phyloP scores from a whole-genome alignment of 2,113 vertebrate genomes.

The Gila orcuttii region DNA sequence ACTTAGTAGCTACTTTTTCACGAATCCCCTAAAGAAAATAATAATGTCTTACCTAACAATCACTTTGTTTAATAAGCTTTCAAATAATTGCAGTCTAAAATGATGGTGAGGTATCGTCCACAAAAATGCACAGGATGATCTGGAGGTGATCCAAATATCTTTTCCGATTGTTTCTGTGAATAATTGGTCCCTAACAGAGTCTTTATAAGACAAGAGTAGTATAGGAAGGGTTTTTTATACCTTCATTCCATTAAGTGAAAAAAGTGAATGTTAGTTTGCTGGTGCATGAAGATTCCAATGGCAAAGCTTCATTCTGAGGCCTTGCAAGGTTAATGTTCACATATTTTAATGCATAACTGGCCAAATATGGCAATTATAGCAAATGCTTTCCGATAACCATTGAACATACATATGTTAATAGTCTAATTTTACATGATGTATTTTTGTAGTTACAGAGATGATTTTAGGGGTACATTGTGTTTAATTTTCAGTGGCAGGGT shows the following conservation, averaged over 20 bases:
- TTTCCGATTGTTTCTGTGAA: background rate
- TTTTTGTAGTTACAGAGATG: background rate
- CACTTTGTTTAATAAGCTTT: constrained; percentile 32
- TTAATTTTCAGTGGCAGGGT: background rate
- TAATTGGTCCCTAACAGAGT: constrained; percentile 13
- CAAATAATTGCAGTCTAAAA: background rate
- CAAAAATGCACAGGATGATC: background rate
- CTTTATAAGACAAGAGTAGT: background rate
- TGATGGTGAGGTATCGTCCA: background rate
- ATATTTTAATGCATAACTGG: background rate
- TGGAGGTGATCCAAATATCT: background rate
- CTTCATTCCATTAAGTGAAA: background rate
- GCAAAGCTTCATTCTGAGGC: background rate
- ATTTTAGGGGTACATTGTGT: background rate
- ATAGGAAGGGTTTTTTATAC: background rate
- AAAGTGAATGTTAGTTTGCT: background rate
- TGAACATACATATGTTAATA: background rate
- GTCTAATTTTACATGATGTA: background rate
- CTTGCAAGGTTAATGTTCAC: background rate
- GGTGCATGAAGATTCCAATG: background rate
- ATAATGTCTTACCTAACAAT: constrained; percentile 12
- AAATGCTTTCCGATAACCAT: background rate
- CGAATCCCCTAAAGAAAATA: background rate
- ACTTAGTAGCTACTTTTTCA: constrained; percentile 8
- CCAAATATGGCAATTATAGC: background rate